These are phyloP conservation scores for Martes flavigula DNA, from an alignment of 2,797 vertebrate species.

Conservation along the genomic window DNA sequence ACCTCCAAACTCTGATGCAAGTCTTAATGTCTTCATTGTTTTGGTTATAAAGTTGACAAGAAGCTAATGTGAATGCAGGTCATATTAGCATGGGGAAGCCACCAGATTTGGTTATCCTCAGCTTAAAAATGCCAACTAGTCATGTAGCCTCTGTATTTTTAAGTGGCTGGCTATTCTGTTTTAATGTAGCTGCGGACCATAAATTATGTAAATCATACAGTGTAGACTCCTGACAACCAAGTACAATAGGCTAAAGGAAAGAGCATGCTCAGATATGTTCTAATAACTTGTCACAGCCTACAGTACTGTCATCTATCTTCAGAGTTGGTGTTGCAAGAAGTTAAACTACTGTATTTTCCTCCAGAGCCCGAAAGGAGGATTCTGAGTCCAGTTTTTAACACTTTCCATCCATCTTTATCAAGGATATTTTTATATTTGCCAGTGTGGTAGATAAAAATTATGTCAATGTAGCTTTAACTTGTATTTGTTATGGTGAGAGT, in stretches of 20 bases:
- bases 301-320: neutral
- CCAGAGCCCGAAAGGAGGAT: neutral
- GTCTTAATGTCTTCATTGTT: neutral
- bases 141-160: neutral
- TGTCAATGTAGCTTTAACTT: neutral
- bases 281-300: neutral
- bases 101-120: neutral
- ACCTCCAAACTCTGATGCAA: neutral
- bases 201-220: neutral
- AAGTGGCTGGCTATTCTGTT: neutral
- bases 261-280: neutral
- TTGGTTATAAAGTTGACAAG: neutral
- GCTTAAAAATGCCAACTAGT: neutral
- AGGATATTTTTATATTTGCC: neutral
- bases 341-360: neutral
- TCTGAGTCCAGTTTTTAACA: neutral
- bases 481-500: neutral
- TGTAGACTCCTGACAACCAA: neutral
- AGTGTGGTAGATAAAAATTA: neutral
- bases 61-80: neutral
- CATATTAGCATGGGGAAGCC: neutral
- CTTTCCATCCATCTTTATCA: neutral
- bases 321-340: neutral
- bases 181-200: neutral
- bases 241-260: neutral